These are phyloP conservation scores for Hemiprocne comata DNA, from an alignment of 2,113 vertebrate genomes.

Conservation along the genomic window DNA sequence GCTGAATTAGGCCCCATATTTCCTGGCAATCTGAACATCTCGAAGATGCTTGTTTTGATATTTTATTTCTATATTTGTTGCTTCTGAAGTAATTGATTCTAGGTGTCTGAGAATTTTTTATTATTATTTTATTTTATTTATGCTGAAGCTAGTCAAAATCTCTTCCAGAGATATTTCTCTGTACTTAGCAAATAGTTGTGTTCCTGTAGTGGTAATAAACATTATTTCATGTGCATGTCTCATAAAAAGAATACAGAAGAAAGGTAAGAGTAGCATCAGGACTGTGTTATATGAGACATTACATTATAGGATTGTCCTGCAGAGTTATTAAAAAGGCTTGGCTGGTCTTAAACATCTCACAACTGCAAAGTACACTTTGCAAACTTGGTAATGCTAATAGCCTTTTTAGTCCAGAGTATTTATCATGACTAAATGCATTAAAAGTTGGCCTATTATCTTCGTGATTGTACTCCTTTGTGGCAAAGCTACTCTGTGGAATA, in stretches of 20 bases:
- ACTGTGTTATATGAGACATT: not conserved
- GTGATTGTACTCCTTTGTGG: not conserved
- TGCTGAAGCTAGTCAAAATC: not conserved
- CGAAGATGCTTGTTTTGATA: not conserved
- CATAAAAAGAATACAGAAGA: not conserved
- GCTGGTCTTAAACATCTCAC: not conserved
- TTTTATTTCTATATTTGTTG: not conserved
- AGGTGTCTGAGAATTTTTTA: not conserved
- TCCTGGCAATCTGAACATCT: not conserved
- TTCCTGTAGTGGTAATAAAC: not conserved
- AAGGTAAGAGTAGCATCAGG: not conserved
- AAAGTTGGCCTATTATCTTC: not conserved
- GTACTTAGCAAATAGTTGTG: not conserved
- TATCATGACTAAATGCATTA: not conserved
- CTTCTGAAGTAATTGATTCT: slow-evolving; percentile 3
- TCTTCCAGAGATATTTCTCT: not conserved
- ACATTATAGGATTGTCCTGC: not conserved
- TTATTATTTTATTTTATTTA: not conserved
- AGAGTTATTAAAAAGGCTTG: slow-evolving; percentile 2
- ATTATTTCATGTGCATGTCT: not conserved
- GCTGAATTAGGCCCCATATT: not conserved
- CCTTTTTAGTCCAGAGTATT: not conserved
- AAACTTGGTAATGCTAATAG: not conserved
- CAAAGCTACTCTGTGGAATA: not conserved
- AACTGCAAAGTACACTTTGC: not conserved